Percentiles rank a stretch among this genome's conserved stretches.
These are phyloP conservation scores for Agrotis segetum DNA, from an alignment of 2,888 invertebrate species.

Conservation along the genomic window DNA sequence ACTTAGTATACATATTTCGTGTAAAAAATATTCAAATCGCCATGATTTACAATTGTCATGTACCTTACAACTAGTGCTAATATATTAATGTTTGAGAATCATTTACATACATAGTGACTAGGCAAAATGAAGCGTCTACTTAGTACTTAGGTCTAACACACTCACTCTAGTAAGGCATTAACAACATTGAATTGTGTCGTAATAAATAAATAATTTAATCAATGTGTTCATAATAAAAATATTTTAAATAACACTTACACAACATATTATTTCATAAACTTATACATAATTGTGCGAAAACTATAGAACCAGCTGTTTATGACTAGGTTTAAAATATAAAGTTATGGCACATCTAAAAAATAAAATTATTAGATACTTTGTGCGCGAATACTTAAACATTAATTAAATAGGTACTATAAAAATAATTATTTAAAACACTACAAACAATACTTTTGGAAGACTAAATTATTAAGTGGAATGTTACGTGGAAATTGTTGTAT, in stretches of 20 bases:
- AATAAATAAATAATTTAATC: conserved; percentile 61
- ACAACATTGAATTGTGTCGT: conserved; percentile 66
- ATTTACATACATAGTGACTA: conserved; percentile 73
- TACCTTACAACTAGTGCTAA: conserved; percentile 57
- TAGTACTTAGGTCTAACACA: conserved; percentile 73
- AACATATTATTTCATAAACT: conserved; percentile 46
- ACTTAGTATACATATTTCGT: conserved; percentile 32
- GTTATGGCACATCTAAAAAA: conserved; percentile 63
- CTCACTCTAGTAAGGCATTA: conserved; percentile 83
- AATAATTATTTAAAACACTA: conserved; percentile 58
- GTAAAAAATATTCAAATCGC: conserved; percentile 53
- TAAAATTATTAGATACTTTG: conserved; percentile 50
- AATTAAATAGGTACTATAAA: conserved; percentile 52
- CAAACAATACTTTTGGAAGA: conserved; percentile 66
- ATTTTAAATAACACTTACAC: conserved; percentile 64
- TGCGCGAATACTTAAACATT: conserved; percentile 56
- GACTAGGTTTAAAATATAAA: conserved; percentile 63
- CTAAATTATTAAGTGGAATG: conserved; percentile 68
- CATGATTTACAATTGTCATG: conserved; percentile 50
- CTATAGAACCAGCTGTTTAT: conserved; percentile 57
- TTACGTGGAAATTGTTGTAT: conserved; percentile 47
- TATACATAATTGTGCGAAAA: conserved; percentile 62
- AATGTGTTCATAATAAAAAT: conserved; percentile 58
- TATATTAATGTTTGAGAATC: conserved; percentile 50
- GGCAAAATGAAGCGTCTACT: conserved; percentile 73